Percentiles rank a stretch among this genome's conserved stretches.
These are phyloP conservation scores for Melolontha melolontha DNA, from an alignment of 2,888 invertebrate species.

Conservation along the genomic window DNA sequence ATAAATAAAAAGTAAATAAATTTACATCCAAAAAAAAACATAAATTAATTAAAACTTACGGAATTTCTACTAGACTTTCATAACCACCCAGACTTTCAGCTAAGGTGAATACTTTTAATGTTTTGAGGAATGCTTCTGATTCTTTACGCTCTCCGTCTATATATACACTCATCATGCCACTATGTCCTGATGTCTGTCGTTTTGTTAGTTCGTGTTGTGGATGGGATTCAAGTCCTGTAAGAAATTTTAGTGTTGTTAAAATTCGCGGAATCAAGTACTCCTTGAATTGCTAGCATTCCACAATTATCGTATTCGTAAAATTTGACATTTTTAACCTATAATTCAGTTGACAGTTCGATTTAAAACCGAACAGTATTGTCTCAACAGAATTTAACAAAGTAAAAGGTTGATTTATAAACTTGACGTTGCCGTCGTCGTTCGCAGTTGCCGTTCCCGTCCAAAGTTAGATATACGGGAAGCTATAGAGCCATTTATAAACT, in stretches of 20 bases:
- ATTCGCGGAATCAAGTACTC: no score
- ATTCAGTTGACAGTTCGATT: no score
- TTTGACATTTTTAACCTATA: no score
- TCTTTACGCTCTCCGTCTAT: slow-evolving; percentile 82
- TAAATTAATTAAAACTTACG: slow-evolving; percentile 72
- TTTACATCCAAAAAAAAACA: slow-evolving; percentile 9
- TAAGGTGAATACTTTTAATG: slow-evolving; percentile 83
- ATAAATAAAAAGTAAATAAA: neutral
- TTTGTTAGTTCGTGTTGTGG: slow-evolving; percentile 85
- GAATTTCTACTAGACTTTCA: slow-evolving; percentile 94
- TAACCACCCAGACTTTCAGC: slow-evolving; percentile 97
- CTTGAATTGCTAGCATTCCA: no score
- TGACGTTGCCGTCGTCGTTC: no score
- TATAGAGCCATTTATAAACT: no score
- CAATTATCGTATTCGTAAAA: no score
- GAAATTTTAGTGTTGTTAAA: slow-evolving; percentile 26
- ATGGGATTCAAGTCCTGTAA: slow-evolving; percentile 81
- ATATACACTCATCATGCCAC: slow-evolving; percentile 93
- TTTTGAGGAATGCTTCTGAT: slow-evolving; percentile 78
- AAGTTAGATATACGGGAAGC: no score
- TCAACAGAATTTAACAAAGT: no score
- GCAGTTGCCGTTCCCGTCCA: no score
- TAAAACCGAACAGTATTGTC: no score
- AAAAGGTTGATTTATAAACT: no score
- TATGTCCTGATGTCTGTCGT: slow-evolving; percentile 87